A percentile compares a stretch with the other conserved stretches of the same genome.
phyloP scores from a whole-genome alignment of 2,797 vertebrate species.

The Sciurus carolinensis region DNA sequence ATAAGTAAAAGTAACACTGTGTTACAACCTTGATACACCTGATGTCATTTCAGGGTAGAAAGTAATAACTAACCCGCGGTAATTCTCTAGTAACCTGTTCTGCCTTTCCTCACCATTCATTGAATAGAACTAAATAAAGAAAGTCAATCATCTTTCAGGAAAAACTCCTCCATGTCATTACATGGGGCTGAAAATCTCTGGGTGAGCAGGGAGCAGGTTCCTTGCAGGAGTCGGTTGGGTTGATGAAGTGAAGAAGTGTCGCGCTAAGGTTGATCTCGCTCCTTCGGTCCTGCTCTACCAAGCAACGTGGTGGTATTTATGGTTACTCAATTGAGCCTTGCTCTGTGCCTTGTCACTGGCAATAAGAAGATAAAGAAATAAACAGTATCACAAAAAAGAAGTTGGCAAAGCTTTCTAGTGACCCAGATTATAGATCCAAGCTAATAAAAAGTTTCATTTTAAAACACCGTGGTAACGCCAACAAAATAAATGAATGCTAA shows the following conservation, averaged over 20 bases:
- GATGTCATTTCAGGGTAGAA: constrained; percentile 13
- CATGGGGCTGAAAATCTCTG: background rate
- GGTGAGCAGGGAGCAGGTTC: background rate
- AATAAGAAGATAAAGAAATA: constrained; percentile 74
- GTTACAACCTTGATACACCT: background rate
- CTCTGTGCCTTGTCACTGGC: background rate
- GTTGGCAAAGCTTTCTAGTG: constrained; percentile 44
- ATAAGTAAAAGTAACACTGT: constrained; percentile 7
- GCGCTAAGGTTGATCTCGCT: background rate
- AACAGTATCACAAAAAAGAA: constrained; percentile 65
- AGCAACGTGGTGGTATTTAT: background rate
- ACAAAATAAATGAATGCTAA: constrained; percentile 68
- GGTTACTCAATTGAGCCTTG: background rate
- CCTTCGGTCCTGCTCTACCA: background rate
- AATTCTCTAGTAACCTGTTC: background rate
- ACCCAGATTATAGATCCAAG: constrained; percentile 59
- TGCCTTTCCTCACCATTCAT: constrained; percentile 1
- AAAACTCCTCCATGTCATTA: background rate
- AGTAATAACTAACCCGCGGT: constrained; percentile 11
- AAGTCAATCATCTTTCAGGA: background rate
- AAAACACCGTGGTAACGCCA: constrained; percentile 51
- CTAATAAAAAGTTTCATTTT: constrained; percentile 54
- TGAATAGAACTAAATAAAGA: constrained; percentile 53
- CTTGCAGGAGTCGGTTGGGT: background rate
- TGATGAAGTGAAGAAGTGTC: background rate